Conservation (phyloP, 2,888 invertebrate genomes). For the Thysanoteuthis rhombus region DNA sequence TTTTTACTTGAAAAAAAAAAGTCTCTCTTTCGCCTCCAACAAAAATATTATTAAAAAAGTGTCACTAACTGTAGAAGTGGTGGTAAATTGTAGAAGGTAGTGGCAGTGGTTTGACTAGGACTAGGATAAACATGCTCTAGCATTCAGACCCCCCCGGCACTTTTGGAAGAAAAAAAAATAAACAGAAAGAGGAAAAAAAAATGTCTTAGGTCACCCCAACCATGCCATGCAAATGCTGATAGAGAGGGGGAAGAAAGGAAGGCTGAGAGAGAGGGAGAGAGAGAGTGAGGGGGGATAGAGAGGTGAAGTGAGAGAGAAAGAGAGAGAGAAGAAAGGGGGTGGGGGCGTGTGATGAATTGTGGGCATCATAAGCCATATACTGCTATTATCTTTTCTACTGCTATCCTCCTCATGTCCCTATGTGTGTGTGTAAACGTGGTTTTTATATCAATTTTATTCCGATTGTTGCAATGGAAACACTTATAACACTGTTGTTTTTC, state of each 20-base stretch:
- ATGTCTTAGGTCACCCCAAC: slow-evolving; percentile 12
- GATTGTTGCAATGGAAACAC: no score
- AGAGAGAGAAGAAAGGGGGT: not conserved
- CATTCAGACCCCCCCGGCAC: not conserved
- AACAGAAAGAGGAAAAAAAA: not conserved
- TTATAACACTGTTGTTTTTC: no score
- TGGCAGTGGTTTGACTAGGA: not conserved
- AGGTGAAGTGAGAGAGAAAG: no score
- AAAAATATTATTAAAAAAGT: not conserved
- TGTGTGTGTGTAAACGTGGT: not conserved
- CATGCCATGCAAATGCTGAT: not conserved
- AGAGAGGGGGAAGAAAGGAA: not conserved
- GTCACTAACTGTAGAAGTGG: not conserved
- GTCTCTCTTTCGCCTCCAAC: no score
- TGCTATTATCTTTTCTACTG: not conserved
- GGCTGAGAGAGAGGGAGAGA: not conserved
- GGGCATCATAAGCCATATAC: not conserved
- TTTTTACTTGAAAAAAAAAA: no score
- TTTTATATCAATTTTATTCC: not conserved
- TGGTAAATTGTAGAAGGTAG: not conserved
- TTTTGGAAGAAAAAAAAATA: not conserved
- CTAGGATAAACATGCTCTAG: not conserved
- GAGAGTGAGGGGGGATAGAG: no score
- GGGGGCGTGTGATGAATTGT: not conserved
- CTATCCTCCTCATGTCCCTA: not conserved